A percentile compares a stretch with the other conserved stretches of the same genome.
phyloP scores from a whole-genome alignment of 2,888 invertebrate genomes.

The Scaptomyza parva region DNA sequence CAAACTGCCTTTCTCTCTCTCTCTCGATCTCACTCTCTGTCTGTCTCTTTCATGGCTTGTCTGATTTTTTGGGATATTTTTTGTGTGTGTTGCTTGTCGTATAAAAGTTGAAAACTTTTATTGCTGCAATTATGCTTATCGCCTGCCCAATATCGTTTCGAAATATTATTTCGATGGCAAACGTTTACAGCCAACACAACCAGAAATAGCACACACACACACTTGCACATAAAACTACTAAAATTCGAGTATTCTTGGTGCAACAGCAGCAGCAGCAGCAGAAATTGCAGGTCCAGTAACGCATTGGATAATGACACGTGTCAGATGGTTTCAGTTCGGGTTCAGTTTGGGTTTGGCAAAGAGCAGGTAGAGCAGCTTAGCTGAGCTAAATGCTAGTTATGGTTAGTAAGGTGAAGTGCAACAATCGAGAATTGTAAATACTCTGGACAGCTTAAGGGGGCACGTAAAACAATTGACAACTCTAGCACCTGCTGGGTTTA shows the following conservation, averaged over 20 bases:
- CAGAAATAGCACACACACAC: constrained; percentile 7
- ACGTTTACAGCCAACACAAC: constrained; percentile 47
- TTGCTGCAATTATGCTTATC: constrained; percentile 85
- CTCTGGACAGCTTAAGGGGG: constrained; percentile 16
- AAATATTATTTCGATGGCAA: constrained; percentile 79
- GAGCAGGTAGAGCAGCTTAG: constrained; percentile 51
- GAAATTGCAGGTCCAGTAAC: constrained; percentile 41
- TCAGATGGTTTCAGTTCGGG: constrained; percentile 10
- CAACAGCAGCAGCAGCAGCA: constrained; percentile 27
- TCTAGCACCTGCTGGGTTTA: constrained; percentile 8
- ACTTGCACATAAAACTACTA: constrained; percentile 19
- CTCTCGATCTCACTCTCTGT: not conserved
- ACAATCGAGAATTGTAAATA: constrained; percentile 32
- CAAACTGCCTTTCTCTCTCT: constrained; percentile 21
- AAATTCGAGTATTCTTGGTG: constrained; percentile 20
- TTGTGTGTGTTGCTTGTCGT: constrained; percentile 61
- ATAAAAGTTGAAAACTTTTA: constrained; percentile 83
- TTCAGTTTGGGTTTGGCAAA: constrained; percentile 1
- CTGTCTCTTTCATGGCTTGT: no score
- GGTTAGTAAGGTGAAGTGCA: constrained; percentile 12
- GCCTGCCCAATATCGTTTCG: constrained; percentile 76
- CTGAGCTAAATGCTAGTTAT: constrained; percentile 50
- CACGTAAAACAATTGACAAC: not conserved
- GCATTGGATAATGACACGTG: constrained; percentile 46
- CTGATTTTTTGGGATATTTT: constrained; percentile 8